phyloP scores from a whole-genome alignment of 2,113 vertebrate species.

The Choloepus hoffmanni region DNA sequence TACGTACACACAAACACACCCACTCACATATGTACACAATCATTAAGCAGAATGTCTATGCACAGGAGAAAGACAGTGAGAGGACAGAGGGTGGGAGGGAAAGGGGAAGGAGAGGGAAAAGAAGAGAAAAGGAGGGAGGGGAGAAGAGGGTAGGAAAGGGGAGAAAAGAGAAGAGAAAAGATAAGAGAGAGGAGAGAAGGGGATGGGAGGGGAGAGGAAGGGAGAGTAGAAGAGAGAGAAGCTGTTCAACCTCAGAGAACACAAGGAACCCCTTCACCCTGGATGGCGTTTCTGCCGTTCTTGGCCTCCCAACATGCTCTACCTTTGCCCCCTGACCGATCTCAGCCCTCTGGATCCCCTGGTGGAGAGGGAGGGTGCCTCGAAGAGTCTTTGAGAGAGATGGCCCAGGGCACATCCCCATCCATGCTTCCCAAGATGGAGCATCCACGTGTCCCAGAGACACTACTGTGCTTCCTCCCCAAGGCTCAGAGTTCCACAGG shows the following conservation, averaged over 20 bases:
- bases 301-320: conserved; percentile 80
- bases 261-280: not conserved
- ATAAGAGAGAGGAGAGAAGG: not conserved
- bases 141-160: not conserved
- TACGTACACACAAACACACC: conserved; percentile 70
- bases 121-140: not conserved
- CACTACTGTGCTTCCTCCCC: not conserved
- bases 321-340: conserved; percentile 59
- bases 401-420: conserved; percentile 46
- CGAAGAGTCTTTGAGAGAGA: conserved; percentile 75
- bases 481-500: not conserved
- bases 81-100: not conserved
- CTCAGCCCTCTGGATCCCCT: conserved; percentile 67
- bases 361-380: conserved; percentile 54
- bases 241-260: too few relatives aligned
- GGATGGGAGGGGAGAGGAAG: not conserved
- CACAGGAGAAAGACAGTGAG: not conserved
- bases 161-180: too few relatives aligned
- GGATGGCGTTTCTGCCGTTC: conserved; percentile 80
- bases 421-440: not conserved
- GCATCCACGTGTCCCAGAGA: not conserved
- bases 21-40: conserved; percentile 61
- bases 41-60: not conserved
- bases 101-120: not conserved
- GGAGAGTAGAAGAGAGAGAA: not conserved